phyloP scores from a whole-genome alignment of 2,888 invertebrate genomes.

The Strigamia crassipes region DNA sequence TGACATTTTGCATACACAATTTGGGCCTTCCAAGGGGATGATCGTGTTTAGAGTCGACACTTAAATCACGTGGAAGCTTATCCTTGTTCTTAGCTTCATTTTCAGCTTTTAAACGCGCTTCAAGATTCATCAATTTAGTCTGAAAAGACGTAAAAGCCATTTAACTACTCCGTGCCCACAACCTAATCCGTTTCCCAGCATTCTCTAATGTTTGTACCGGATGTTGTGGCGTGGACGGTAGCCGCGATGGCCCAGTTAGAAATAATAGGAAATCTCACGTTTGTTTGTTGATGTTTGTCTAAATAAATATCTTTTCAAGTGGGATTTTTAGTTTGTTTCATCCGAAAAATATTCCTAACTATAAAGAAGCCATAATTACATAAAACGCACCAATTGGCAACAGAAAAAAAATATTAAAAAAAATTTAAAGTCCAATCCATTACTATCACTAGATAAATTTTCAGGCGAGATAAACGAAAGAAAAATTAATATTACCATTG shows the following conservation, averaged over 20 bases:
- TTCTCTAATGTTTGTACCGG: not conserved
- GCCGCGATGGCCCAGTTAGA: not conserved
- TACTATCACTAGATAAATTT: no score
- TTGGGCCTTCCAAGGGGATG: slow-evolving; percentile 62
- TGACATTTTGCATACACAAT: slow-evolving; percentile 65
- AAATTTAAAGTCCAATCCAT: no score
- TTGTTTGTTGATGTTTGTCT: no score
- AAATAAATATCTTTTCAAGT: no score
- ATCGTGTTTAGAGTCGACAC: slow-evolving; percentile 63
- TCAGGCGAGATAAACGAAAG: no score
- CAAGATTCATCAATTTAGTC: slow-evolving; percentile 80
- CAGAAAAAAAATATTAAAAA: no score
- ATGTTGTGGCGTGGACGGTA: not conserved
- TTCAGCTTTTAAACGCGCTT: slow-evolving; percentile 76
- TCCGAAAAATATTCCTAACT: no score
- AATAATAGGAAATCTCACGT: no score
- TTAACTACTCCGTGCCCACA: not conserved
- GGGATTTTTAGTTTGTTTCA: no score
- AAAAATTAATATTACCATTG: no score
- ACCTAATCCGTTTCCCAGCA: not conserved
- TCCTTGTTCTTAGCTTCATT: slow-evolving; percentile 68
- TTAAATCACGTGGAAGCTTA: slow-evolving; percentile 59
- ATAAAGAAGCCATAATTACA: no score
- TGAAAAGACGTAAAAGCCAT: slow-evolving; percentile 66
- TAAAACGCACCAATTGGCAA: no score